A percentile compares a stretch with the other conserved stretches of the same genome.
Conservation (phyloP, 2,888 invertebrate genomes). For the Ormyrus rosae region DNA sequence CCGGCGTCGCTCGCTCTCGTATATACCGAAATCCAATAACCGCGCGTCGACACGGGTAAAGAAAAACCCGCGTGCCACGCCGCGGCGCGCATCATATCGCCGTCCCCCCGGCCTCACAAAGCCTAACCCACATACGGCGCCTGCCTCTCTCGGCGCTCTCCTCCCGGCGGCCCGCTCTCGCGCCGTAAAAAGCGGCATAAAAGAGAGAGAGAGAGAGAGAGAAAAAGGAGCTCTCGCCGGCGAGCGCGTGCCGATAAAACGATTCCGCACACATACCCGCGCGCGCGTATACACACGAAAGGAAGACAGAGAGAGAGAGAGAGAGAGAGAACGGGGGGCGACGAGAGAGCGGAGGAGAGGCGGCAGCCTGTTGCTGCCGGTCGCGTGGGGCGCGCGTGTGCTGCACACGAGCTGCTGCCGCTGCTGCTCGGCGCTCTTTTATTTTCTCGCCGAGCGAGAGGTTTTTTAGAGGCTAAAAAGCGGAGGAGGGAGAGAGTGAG, state of each 20-base stretch:
- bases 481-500: neutral
- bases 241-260: constrained; percentile 55
- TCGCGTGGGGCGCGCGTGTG: constrained; percentile 61
- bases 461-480: constrained; percentile 31
- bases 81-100: neutral
- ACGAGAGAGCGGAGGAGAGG: constrained; percentile 60
- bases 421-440: constrained; percentile 42
- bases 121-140: constrained; percentile 6
- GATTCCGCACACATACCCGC: constrained; percentile 19
- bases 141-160: neutral
- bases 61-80: neutral
- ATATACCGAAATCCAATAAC: too few relatives aligned
- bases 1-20: too few relatives aligned
- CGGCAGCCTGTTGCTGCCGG: constrained; percentile 52
- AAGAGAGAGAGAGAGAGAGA: neutral
- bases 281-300: neutral
- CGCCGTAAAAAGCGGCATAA: neutral
- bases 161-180: neutral
- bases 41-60: neutral
- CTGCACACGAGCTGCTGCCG: constrained; percentile 48
- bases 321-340: constrained; percentile 28
- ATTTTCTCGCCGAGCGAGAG: constrained; percentile 23
- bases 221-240: neutral
- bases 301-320: neutral
- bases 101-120: neutral